Evolutionary conservation across 2,797 vertebrate genomes (phyloP).

Genomic region (Enteromius fasciolatus): DNA sequence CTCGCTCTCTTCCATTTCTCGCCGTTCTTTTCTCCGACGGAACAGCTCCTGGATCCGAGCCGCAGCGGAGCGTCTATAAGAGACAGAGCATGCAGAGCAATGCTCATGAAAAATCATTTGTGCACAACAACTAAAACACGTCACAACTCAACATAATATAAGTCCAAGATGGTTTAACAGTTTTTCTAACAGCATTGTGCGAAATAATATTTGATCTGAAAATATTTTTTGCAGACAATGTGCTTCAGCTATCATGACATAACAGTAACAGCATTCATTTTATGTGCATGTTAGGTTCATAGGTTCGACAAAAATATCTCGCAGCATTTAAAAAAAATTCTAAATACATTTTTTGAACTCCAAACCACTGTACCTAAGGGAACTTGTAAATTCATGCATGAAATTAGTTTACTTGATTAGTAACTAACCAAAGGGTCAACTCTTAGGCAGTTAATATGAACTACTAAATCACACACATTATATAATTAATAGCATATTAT

Average conservation of each 20-base stretch:
- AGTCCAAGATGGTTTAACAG: background rate
- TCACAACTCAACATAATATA: background rate
- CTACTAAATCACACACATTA: conserved; percentile 1
- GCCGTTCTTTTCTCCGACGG: conserved; percentile 92
- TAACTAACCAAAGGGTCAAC: conserved; percentile 39
- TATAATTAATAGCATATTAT: conserved; percentile 11
- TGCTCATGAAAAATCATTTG: background rate
- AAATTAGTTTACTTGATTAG: conserved; percentile 35
- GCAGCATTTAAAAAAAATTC: background rate
- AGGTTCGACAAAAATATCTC: background rate
- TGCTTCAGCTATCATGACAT: background rate
- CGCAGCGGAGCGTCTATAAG: conserved; percentile 89
- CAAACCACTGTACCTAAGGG: background rate
- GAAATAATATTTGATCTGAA: background rate
- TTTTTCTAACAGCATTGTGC: background rate
- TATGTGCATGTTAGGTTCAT: background rate
- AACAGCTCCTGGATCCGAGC: conserved; percentile 98
- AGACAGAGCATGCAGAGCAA: conserved; percentile 6
- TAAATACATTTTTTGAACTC: conserved; percentile 8
- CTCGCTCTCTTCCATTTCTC: conserved; percentile 96
- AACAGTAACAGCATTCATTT: background rate
- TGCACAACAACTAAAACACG: background rate
- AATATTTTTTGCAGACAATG: background rate
- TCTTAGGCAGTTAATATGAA: conserved; percentile 28
- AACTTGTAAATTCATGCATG: conserved; percentile 46